Evolutionary conservation across 1,140 invertebrate species (phyloP).

Genomic region (Formica exsecta): DNA sequence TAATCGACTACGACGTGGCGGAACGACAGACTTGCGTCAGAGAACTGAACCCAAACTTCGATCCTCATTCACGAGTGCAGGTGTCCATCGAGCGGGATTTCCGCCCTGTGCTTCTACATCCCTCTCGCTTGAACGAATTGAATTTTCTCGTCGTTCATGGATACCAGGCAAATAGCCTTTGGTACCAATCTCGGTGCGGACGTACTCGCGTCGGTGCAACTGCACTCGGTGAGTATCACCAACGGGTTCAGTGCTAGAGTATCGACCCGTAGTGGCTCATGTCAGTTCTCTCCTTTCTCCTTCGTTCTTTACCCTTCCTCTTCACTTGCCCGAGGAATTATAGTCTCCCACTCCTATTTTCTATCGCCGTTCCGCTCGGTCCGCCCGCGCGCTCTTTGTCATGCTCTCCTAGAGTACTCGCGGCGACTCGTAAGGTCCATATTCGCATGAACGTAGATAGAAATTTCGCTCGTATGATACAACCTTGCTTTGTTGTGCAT

Average conservation of each 20-base stretch:
- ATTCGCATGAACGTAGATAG: constrained; percentile 55
- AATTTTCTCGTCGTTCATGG: neutral
- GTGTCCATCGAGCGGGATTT: neutral
- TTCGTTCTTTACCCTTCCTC: constrained; percentile 41
- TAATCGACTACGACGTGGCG: neutral
- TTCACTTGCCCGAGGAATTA: constrained; percentile 29
- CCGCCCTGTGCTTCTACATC: constrained; percentile 12
- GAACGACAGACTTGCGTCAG: constrained; percentile 34
- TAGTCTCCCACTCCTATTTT: constrained; percentile 10
- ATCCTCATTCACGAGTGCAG: constrained; percentile 62
- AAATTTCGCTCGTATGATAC: constrained; percentile 49
- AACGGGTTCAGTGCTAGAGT: constrained; percentile 76
- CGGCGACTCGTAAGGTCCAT: constrained; percentile 41
- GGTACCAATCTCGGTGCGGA: constrained; percentile 4
- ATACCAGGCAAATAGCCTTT: constrained; percentile 20
- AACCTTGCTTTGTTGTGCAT: constrained; percentile 71
- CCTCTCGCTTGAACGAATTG: neutral
- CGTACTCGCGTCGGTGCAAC: constrained; percentile 65
- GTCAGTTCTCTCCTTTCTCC: constrained; percentile 69
- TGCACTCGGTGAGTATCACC: constrained; percentile 64
- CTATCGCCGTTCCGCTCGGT: constrained; percentile 41
- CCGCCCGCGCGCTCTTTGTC: constrained; percentile 33
- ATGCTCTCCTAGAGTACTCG: constrained; percentile 5
- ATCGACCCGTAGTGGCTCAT: constrained; percentile 78
- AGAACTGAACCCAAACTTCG: constrained; percentile 50